Evolutionary conservation across 2,888 invertebrate genomes (phyloP), one percentile per base, ranked within the genome.

Genomic region (Scotopteryx bipunctaria): DNA sequence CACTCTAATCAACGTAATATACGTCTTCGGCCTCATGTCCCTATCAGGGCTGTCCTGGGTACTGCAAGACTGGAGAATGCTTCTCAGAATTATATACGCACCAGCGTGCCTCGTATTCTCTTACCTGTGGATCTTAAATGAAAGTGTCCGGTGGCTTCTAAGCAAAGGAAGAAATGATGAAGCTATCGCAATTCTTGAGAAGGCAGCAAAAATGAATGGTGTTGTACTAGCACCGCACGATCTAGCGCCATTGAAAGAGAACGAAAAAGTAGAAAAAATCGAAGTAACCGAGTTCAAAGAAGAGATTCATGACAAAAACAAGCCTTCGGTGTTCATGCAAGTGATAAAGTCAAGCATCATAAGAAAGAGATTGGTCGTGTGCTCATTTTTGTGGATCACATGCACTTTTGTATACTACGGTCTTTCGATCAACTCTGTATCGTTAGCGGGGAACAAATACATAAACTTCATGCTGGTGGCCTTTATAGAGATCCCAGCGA

Each of bases 361-460:
- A 33, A 78, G 91, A 16, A 78, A 87, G 21, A 86, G 94, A 66
- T 78, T 94, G 53, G 57, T 92, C 0, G 93, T 92, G 46, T 95
- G 95, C 62, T 94, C 94, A 5, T 93, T 94, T 66, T 92, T 95
- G 67, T 96, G 96, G 96, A 93, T 95, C 4, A 94, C 95, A 0
- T 95, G 94, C 73, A 94, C 95, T 0, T 93, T 96, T 65, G 94
- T 96, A 3, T 96, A 95, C 72, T 96, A 95, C 64, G 96, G 96
- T 0, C 78, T 96, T 8, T 95, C 95, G 0, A 91, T 96, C 47
- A 95, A 95, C 74, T 94, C 96, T 0, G 95, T 95, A 1, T 91
- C 94, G 0, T 79, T 96, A 44, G 93, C 93, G 29, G 95, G 95
- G 0, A 93, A 95, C 74, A 94, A 93, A 68, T 96, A 96, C 72